Percentiles rank a stretch among this genome's conserved stretches.
These are phyloP conservation scores for Malurus cyaneus DNA, from an alignment of 2,113 vertebrate species.

Conservation along the genomic window DNA sequence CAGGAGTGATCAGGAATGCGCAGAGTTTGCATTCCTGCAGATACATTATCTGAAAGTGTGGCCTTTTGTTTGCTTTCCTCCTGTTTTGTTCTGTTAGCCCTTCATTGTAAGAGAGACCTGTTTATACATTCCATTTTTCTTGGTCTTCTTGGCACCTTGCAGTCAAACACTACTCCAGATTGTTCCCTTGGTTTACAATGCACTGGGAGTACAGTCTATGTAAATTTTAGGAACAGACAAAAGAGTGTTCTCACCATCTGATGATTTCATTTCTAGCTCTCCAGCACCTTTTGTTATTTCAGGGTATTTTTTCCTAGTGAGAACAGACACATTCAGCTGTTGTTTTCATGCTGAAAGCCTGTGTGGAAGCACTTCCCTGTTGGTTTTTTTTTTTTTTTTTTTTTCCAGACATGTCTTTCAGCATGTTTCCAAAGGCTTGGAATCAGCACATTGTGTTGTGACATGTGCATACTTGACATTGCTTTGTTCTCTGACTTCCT, in stretches of 20 bases:
- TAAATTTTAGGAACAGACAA: constrained; percentile 63
- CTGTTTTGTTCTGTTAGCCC: constrained; percentile 29
- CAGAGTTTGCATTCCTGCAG: constrained; percentile 30
- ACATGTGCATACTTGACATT: constrained; percentile 77
- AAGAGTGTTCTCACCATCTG: constrained; percentile 45
- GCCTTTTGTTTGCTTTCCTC: constrained; percentile 28
- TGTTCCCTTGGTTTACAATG: constrained; percentile 29
- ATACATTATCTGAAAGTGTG: constrained; percentile 42
- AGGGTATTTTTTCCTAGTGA: constrained; percentile 64
- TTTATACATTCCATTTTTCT: constrained; percentile 60
- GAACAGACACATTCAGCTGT: constrained; percentile 69
- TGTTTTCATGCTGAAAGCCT: constrained; percentile 64
- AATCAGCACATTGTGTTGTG: constrained; percentile 69
- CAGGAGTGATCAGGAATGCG: constrained; percentile 46
- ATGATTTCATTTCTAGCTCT: constrained; percentile 68
- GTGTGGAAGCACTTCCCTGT: constrained; percentile 26
- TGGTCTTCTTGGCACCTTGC: constrained; percentile 46
- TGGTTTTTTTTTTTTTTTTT: not conserved
- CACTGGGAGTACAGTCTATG: constrained; percentile 43
- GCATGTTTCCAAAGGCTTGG: constrained; percentile 65
- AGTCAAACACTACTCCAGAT: constrained; percentile 20
- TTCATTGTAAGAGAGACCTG: constrained; percentile 34
- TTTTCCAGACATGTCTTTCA: constrained; percentile 60
- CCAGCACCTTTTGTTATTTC: constrained; percentile 60
- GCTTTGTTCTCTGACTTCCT: constrained; percentile 76